Base-by-base conservation (phyloP, 1,140 invertebrate species). In the Venustaconcha ellipsiformis region DNA sequence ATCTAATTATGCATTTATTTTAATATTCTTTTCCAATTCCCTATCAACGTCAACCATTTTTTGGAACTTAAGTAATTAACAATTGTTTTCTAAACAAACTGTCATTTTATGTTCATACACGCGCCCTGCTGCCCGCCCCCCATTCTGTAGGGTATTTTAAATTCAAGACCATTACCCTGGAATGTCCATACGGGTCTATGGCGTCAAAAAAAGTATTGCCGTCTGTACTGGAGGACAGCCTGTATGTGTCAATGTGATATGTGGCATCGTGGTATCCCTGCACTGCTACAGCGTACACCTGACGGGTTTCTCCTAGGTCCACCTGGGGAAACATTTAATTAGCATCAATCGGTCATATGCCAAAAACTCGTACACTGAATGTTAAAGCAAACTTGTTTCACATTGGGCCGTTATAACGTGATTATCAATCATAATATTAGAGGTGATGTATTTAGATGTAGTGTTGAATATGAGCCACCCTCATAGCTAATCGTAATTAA, bases 161-260 rank as follows among this genome's bases (percentile, higher is more conserved):
- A 30, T 30, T 18, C 3, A 37, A 17, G 56, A 48, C 30, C 30
- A 37, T n/a, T 37, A 37, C 30, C 30, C 37, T 55, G 20, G 13
- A 17, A 23, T 60, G 59, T 56, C 76, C 76, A 30, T 14, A 57
- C 13, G 48, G 23, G 14, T 64, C 74, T 2, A 37, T 62, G 20
- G 74, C 73, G 57, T 72, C 59, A n/a, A 70, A 57, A 26, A 82
- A 82, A n/a, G 17, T 80, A 64, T 82, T 80, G 15, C 81, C 81
- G 65, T 80, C 76, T 5, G 57, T 48, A 60, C 81, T 82, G 74
- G 80, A 82, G 1, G 73, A 56, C 14, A 82, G 23, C 14, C 62
- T 78, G 66, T 78, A 82, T 4, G 79, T 58, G 0, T 74, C 67
- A 1, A 76, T 82, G 26, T 82, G 80, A 62, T 76, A 82, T n/a